Percentiles rank a stretch among this genome's conserved stretches.
Evolutionary conservation across 2,113 vertebrate genomes (phyloP).

Genomic region (Kryptolebias marmoratus): DNA sequence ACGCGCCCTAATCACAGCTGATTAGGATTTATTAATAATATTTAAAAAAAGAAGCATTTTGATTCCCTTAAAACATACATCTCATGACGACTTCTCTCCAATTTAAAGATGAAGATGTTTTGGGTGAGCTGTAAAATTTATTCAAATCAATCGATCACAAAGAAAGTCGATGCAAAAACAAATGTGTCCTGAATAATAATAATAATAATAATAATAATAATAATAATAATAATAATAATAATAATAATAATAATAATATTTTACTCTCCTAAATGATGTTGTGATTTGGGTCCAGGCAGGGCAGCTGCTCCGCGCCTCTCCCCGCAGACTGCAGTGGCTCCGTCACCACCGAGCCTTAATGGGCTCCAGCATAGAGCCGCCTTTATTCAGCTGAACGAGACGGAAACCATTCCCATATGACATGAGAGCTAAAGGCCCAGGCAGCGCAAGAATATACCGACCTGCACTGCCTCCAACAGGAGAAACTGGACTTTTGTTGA

Average conservation of each 20-base stretch:
- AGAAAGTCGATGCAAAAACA: too few relatives aligned
- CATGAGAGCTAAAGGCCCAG: conserved; percentile 61
- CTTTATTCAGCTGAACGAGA: conserved; percentile 72
- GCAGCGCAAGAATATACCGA: conserved; percentile 43
- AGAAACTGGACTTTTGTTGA: background rate
- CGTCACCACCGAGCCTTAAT: conserved; percentile 71
- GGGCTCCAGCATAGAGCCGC: conserved; percentile 72
- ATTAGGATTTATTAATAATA: conserved; percentile 73
- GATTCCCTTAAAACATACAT: conserved; percentile 32
- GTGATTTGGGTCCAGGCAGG: conserved; percentile 18
- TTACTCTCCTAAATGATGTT: too few relatives aligned
- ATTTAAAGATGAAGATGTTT: conserved; percentile 25
- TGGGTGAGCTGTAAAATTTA: conserved; percentile 50
- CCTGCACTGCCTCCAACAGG: conserved; percentile 21
- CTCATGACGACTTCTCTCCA: conserved; percentile 38
- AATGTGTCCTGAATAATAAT: background rate
- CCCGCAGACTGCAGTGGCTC: conserved; percentile 68
- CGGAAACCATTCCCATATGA: conserved; percentile 75
- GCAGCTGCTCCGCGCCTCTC: conserved; percentile 39
- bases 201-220: conserved; percentile 24
- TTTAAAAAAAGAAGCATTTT: too few relatives aligned
- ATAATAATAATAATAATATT: conserved; percentile 11
- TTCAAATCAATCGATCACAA: conserved; percentile 37
- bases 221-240: conserved; percentile 5
- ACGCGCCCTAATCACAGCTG: conserved; percentile 64